These are phyloP conservation scores for Cyprinodon brontotheroides DNA, from an alignment of 2,113 vertebrate species.

Conservation along the genomic window DNA sequence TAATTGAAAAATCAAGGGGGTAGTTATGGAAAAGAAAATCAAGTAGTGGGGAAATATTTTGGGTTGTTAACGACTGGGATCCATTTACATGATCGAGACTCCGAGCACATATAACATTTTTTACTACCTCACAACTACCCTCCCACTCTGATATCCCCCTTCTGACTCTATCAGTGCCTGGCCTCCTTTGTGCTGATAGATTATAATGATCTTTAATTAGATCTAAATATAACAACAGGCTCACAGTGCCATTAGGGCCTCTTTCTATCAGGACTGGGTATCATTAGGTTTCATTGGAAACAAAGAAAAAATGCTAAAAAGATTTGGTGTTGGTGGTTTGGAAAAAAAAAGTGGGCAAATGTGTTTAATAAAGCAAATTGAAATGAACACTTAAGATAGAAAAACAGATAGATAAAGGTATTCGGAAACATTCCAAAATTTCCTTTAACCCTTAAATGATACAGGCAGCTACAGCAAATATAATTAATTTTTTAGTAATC, in stretches of 20 bases:
- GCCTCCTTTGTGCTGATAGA: slow-evolving; percentile 71
- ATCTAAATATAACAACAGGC: slow-evolving; percentile 76
- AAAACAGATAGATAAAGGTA: slow-evolving; percentile 32
- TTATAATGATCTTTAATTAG: slow-evolving; percentile 80
- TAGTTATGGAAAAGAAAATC: slow-evolving; percentile 44
- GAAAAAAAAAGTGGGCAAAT: not conserved
- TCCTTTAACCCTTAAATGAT: slow-evolving; percentile 14
- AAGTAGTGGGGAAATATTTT: slow-evolving; percentile 23
- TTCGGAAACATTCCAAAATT: slow-evolving; percentile 30
- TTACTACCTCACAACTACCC: slow-evolving; percentile 13
- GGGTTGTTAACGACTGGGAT: slow-evolving; percentile 20
- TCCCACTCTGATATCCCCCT: slow-evolving; percentile 25
- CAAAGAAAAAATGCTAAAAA: slow-evolving; percentile 36
- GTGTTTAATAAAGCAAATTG: slow-evolving; percentile 3
- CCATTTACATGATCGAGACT: slow-evolving; percentile 23
- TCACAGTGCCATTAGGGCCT: slow-evolving; percentile 57
- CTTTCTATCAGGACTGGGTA: slow-evolving; percentile 59
- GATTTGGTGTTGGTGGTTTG: not conserved
- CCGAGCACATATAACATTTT: slow-evolving; percentile 7
- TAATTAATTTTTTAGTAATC: not conserved
- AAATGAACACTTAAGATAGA: slow-evolving; percentile 31
- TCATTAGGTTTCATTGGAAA: slow-evolving; percentile 67
- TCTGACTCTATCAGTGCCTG: slow-evolving; percentile 53
- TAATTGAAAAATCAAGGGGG: slow-evolving; percentile 53
- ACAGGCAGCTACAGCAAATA: too few relatives aligned